Evolutionary conservation across 2,113 vertebrate genomes (phyloP), one percentile per base, ranked within the genome.

Genomic region (Platichthys flesus): DNA sequence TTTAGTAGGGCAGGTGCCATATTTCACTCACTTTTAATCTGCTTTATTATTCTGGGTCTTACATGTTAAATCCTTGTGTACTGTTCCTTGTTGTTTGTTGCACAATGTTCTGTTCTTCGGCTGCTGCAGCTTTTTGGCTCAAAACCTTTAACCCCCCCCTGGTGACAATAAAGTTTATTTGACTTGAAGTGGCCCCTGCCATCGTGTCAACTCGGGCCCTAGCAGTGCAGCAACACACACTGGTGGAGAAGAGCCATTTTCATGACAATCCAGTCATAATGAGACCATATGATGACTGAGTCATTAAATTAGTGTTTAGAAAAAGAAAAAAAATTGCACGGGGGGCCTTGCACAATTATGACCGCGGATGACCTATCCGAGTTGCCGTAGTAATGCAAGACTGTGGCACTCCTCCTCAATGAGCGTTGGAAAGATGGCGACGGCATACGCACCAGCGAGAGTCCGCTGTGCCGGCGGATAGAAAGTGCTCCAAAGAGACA

Each of bases 371-470:
- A 87, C 72, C 90, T 24, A 63, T 76, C 71, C 81, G 88, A 24
- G 85, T 79, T 90, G 87, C 94, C 94, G 94, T 95, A 95, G 92
- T 73, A 83, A 78, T 90, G 90, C 87, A 84, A 85, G 75, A 79
- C 76, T 67, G 81, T 82, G 91, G 91, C 91, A 88, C 93, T 92
- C 92, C 90, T 93, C 91, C 89, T 93, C 92, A 92, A 91, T 91
- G 90, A 93, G 85, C 87, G 88, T 83, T 93, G 91, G 88, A 92
- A 94, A 95, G 87, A 95, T 95, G 94, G 94, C 94, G 94, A 91
- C 93, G 71, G 85, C 89, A 85, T 85, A 87, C 90, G 84, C 91
- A 91, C 88, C 68, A 87, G 80, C 89, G 84, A 93, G 90, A 91
- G 76, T 85, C 83, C 73, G 85, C 91, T 87, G 90, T 93, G 85